phyloP scores from a whole-genome alignment of 2,113 vertebrate genomes.

The Tyrannus savana region DNA sequence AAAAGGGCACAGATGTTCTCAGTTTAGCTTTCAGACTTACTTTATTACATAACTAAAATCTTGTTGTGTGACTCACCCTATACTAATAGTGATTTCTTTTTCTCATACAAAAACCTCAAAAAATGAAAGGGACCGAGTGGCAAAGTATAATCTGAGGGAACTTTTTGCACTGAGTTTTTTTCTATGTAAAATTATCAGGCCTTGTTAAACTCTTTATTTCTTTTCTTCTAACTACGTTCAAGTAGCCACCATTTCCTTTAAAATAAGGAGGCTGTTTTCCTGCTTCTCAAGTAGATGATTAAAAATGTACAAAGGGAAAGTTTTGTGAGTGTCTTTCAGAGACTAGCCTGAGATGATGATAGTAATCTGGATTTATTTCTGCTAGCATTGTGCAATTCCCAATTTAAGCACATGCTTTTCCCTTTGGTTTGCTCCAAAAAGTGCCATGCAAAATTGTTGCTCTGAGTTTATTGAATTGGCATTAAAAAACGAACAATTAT shows the following conservation, averaged over 20 bases:
- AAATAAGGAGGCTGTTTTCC: background rate
- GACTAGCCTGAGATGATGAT: background rate
- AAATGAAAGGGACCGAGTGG: background rate
- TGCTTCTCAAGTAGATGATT: background rate
- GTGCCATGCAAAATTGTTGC: background rate
- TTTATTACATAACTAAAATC: conserved; percentile 35
- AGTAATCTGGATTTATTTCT: background rate
- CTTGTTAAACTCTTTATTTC: background rate
- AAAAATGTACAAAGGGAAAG: background rate
- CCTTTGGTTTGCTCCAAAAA: background rate
- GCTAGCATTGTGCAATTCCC: background rate
- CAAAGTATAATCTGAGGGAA: background rate
- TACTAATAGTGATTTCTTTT: background rate
- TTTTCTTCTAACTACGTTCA: background rate
- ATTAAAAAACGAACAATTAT: background rate
- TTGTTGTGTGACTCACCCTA: background rate
- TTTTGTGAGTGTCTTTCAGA: background rate
- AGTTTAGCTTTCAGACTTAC: background rate
- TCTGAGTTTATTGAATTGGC: background rate
- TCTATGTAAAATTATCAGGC: background rate
- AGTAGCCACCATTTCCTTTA: background rate
- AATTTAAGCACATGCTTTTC: background rate
- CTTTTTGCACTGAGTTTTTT: background rate
- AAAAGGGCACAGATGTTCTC: background rate
- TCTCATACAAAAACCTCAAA: background rate